Evolutionary conservation across 1,140 invertebrate species (phyloP), one percentile per base, ranked within the genome.

Genomic region (Philaenus spumarius): DNA sequence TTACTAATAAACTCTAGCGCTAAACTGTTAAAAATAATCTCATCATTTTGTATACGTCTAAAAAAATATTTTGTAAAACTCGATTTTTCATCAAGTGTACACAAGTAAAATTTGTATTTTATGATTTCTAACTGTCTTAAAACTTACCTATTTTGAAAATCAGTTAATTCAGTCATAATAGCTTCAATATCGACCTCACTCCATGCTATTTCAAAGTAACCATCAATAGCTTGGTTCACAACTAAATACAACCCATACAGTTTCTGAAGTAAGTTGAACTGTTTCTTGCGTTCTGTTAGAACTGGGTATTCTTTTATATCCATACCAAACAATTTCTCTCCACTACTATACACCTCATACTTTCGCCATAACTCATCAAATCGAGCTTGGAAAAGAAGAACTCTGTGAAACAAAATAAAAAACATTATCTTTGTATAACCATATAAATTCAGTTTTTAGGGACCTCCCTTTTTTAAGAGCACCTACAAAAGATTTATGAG

Each of bases 201-300:
- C 91, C 91, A 95, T 1, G 82, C 77, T 48, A 91, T 85, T 66
- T 92, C 87, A 66, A 82, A 91, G 67, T 93, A 94, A 1, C 86
- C 85, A 66, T 92, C 85, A 12, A 95, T 87, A 5, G 85, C 83
- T 59, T 86, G 83, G 73, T 90, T 85, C 2, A 95, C 91, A 67
- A 84, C 73, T 20, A 85, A 69, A 74, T 93, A 95, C 19, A 95
- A 73, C 0, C 74, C 71, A 60, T 86, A 95, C 53, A 95, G 72
- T 69, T 92, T 91, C 72, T 89, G 89, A 2, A 95, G 74, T 30
- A 94, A 77, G 71, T 86, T 86, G 56, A 94, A 81, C 70, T 94
- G 88, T 67, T 86, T 88, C 69, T 87, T 89, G 60, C 88, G 82
- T 64, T 85, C 78, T 53, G 85, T 75, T 22, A 94, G 69, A 55